A percentile compares a stretch with the other conserved stretches of the same genome.
Evolutionary conservation across 2,113 vertebrate species (phyloP).

Genomic region (Oreochromis tanganicae): DNA sequence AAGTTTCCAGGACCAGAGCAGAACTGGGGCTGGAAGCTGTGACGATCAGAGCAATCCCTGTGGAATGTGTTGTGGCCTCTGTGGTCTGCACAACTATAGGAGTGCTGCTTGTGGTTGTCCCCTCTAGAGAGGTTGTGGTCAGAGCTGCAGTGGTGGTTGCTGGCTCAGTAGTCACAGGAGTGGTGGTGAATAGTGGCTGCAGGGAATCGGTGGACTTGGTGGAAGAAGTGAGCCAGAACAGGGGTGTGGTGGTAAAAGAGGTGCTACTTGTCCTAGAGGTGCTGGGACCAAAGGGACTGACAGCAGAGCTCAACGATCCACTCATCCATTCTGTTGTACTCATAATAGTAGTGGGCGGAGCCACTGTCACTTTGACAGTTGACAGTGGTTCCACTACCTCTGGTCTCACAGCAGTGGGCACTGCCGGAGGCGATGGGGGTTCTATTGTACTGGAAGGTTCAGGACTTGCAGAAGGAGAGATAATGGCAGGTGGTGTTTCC

Average conservation of each 20-base stretch:
- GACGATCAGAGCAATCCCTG: neutral
- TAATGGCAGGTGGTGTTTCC: neutral
- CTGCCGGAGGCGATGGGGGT: neutral
- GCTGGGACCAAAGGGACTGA: neutral
- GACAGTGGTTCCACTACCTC: constrained; percentile 22
- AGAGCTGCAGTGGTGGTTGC: neutral
- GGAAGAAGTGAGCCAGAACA: constrained; percentile 30
- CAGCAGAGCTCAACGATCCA: neutral
- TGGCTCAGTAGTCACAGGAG: neutral
- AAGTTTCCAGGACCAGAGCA: neutral
- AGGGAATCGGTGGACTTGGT: neutral
- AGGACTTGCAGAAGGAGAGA: neutral
- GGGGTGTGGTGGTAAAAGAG: constrained; percentile 17
- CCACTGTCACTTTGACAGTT: constrained; percentile 33
- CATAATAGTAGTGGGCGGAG: neutral
- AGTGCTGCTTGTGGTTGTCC: neutral
- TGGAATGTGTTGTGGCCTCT: constrained; percentile 28
- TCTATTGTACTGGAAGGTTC: neutral
- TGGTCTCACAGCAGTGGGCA: constrained; percentile 8
- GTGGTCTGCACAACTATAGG: neutral
- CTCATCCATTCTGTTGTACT: constrained; percentile 11
- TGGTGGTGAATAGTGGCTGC: neutral
- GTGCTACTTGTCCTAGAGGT: constrained; percentile 32
- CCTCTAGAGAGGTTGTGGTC: neutral
- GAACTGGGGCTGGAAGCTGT: constrained; percentile 22